Evolutionary conservation across 2,888 invertebrate species (phyloP), one percentile per base, ranked within the genome.

Genomic region (Ectropis crepuscularia): DNA sequence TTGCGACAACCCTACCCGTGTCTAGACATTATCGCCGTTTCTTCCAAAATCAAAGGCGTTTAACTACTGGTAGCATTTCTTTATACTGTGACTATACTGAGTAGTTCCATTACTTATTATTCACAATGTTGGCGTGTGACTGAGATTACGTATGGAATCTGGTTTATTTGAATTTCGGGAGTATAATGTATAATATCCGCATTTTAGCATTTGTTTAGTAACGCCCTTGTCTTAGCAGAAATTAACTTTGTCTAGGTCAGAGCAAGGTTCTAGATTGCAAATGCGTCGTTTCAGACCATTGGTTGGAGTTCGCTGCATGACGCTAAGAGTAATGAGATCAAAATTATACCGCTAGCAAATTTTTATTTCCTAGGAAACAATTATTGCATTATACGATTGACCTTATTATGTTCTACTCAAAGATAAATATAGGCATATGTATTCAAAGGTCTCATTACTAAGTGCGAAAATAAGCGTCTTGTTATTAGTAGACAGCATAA

Each of bases 321-420:
- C 50, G 48, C 16, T 28, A 28, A 28, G 16, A 28, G 16, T 28
- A 54, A n/a, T 28, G 51, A 65, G 65, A 61, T 8, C 61, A 49
- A 12, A 45, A 64, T 38, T 43, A 11, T 53, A 53, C 11, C 7
- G 42, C 53, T 42, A 50, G 8, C 50, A 47, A 16, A 57, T 60
- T 63, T 39, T 48, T 38, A n/a, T 55, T 64, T 64, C 55, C 64
- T 57, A 60, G 64, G 64, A 60, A 64, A 48, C 51, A 39, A 11
- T 57, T n/a, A 58, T 59, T 57, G 57, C 57, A 64, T 64, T 64
- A 53, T 47, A 39, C 38, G 38, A 12, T 42, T 57, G 61, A 58
- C 65, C 65, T 65, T 59, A 65, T 64, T 57, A 53, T 51, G 50
- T 36, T 41, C 41, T 42, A 45, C 16, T 42, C 12, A 45, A 28